Evolutionary conservation across 2,113 vertebrate species (phyloP), one percentile per base, ranked within the genome.

Genomic region (Corythornis cristatus): DNA sequence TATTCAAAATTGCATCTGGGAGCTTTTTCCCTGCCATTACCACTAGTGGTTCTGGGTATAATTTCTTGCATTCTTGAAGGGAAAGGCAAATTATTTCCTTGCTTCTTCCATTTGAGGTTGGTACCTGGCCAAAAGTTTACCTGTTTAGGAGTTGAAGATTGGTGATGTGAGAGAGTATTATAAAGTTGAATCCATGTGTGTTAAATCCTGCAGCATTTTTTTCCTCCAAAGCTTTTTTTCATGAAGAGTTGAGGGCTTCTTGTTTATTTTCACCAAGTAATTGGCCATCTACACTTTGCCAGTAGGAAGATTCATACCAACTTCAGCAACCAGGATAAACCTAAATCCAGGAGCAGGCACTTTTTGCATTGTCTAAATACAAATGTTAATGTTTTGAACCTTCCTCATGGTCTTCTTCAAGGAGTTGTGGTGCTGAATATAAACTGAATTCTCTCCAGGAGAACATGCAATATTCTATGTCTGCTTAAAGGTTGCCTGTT

Each of bases 341-440:
- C 62, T 70, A 50, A 84, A 87, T 76, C 85, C 51, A 48, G 45
- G 58, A 22, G 15, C 1, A 3, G 40, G 23, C 45, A 33, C 60
- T 77, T 87, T 73, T 74, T 60, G 29, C 71, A 3, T 33, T 67
- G 60, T 54, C 57, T 73, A 65, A 89, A 67, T 48, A 73, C 66
- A 83, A 89, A 20, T 58, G 60, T 48, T 83, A 77, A 48, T 17
- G 33, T 75, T 86, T 74, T 35, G 46, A 91, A 21, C 57, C 29
- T 91, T 89, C 93, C 61, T 93, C 82, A 81, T 93, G 91, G 89
- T 88, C 85, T 85, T 91, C 91, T 95, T 95, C 83, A 53, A 0
- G 45, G 88, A n/a, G 61, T 73, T 77, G 26, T 73, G 43, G n/a
- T 79, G 45, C 58, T 88, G 85, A 88, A 68, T 77, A 67, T 86